Evolutionary conservation across 1,140 invertebrate genomes (phyloP), one percentile per base, ranked within the genome.

Genomic region (Myzus persicae): DNA sequence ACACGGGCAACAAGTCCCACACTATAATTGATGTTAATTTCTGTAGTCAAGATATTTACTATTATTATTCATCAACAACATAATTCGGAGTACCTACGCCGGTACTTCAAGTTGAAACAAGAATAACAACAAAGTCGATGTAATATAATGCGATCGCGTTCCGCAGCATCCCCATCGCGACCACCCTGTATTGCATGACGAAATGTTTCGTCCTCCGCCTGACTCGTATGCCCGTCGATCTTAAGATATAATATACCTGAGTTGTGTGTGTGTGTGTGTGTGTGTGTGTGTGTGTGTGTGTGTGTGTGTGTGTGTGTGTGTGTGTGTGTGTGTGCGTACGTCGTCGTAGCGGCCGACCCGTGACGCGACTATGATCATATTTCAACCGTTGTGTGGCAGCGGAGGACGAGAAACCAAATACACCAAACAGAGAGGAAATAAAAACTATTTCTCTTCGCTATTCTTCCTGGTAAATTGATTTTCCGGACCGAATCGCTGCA

Each of bases 331-430:
- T n/a, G 31, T 76, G n/a, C n/a, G n/a, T n/a, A n/a, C 14, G 81
- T 22, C 76, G 11, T 38, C n/a, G 76, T 2, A 40, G 22, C 36
- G 1, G 36, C 20, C 81, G 81, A 82, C 22, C 36, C 81, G 81
- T 82, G 81, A 82, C 81, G 81, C 36, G 20, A 82, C 81, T 36
- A 82, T 40, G 81, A 82, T 82, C 20, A 82, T 82, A 82, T 82
- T 82, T 82, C 81, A 82, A 82, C 81, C 20, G 20, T 82, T 7
- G 20, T 82, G 22, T 5, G 81, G 31, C 31, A 31, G 31, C 31
- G 5, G 31, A 18, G 5, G 59, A n/a, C 14, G 31, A 76, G 59
- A n/a, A 76, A 76, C 59, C 59, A 76, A 76, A 76, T 76, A 76
- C 59, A 20, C 11, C n/a, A 14, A 76, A 76, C 31, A n/a, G 59